Base-by-base conservation (phyloP, 2,113 vertebrate genomes). In the Nycticorax nycticorax region DNA sequence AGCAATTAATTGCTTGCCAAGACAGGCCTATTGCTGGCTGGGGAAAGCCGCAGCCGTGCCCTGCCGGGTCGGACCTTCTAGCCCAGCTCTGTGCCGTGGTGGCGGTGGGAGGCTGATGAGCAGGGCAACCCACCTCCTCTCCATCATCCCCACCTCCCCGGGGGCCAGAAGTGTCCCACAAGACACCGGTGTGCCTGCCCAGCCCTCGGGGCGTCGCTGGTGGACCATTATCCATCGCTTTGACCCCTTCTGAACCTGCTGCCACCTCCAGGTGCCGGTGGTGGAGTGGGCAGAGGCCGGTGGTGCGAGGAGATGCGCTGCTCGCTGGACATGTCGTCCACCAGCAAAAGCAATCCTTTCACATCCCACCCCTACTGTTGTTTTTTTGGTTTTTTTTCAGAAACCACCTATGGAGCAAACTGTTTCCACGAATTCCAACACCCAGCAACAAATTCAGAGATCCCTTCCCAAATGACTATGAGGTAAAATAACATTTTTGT, bases 381-480 rank as follows among this genome's bases (percentile, higher is more conserved):
- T 12, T 41, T 41, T 12, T 39, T 81, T 84, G 82, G 14, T 43
- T 39, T 81, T 84, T 84, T 93, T 89, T 3, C 93, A 98, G 98
- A 26, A 96, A 64, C 56, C 96, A 73, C 3, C 0, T 97, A 3
- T 98, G 98, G 97, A 85, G 56, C 10, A 98, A 82, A 72, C 22
- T 98, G 35, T 98, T 97, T 50, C 98, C 98, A 43, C 97, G 96
- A 6, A 80, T 98, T 76, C 98, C 98, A 10, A 87, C 35, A 1
- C 98, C 98, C 37, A 97, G 97, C 37, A 98, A 68, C 48, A 95
- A 78, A 80, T 87, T 98, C 53, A 77, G 67, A 55, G 97, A 98
- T 52, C 75, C 90, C 26, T 95, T 96, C 39, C 77, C 95, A 12
- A 5, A 66, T 22, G 66, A 75, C 53, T 97, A 91, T 0, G 85